A percentile compares a stretch with the other conserved stretches of the same genome.
These are phyloP conservation scores for Sylvia borin DNA, from an alignment of 2,797 vertebrate species.

Conservation along the genomic window DNA sequence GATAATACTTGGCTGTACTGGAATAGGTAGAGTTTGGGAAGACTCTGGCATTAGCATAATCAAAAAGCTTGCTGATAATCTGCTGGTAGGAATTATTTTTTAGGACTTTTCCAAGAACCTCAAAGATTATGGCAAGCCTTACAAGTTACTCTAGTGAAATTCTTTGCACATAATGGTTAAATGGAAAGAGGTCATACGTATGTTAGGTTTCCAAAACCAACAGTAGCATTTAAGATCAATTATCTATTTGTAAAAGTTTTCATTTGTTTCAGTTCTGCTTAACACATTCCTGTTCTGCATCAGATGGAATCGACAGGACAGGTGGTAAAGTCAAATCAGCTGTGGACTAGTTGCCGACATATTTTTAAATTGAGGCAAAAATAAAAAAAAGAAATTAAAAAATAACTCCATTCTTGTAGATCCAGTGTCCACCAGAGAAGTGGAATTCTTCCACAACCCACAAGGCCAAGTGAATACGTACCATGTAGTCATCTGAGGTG, in stretches of 20 bases:
- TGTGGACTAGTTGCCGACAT: neutral
- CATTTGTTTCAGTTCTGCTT: neutral
- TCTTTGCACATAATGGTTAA: neutral
- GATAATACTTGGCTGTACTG: neutral
- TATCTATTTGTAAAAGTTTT: neutral
- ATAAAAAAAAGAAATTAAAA: neutral
- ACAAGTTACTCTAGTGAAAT: neutral
- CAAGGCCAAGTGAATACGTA: conserved; percentile 69
- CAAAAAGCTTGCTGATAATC: neutral
- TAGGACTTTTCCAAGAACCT: neutral
- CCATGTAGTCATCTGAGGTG: conserved; percentile 88
- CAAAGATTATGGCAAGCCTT: neutral
- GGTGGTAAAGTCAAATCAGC: neutral
- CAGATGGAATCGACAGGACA: neutral
- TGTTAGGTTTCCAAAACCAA: neutral
- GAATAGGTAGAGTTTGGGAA: neutral
- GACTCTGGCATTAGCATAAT: neutral
- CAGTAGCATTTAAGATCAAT: neutral
- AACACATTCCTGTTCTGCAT: neutral
- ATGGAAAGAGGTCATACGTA: neutral
- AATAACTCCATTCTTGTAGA: neutral
- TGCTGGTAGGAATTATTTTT: neutral
- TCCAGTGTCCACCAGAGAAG: neutral
- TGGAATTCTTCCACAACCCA: neutral
- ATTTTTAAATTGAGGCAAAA: neutral